phyloP scores from a whole-genome alignment of 2,797 vertebrate genomes.

The Mormyrus proboscirostris region DNA sequence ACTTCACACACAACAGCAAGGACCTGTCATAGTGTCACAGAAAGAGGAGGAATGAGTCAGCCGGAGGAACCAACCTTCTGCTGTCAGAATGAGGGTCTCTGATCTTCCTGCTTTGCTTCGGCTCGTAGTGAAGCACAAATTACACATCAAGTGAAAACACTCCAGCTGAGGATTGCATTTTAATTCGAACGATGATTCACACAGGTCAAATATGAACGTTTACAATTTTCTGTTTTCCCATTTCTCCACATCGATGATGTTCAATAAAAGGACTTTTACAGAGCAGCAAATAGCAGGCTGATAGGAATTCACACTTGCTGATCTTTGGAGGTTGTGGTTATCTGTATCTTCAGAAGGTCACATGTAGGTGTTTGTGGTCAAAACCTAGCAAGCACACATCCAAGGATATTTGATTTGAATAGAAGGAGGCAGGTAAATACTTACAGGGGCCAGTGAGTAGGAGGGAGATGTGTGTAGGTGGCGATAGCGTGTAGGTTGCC shows the following conservation, averaged over 20 bases:
- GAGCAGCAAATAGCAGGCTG: background rate
- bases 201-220: background rate
- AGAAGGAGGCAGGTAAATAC: background rate
- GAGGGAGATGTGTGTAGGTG: background rate
- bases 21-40: background rate
- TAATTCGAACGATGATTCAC: background rate
- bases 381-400: background rate
- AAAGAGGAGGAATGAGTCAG: slow-evolving; percentile 43
- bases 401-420: background rate
- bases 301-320: background rate
- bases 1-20: background rate
- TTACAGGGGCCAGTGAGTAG: background rate
- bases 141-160: background rate
- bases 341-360: background rate
- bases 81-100: slow-evolving; percentile 41
- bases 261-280: background rate
- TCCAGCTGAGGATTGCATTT: background rate
- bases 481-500: background rate
- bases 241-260: background rate
- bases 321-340: background rate
- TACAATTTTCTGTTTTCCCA: background rate
- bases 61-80: slow-evolving; percentile 39
- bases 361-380: background rate
- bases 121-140: slow-evolving; percentile 36
- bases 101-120: slow-evolving; percentile 26